These are phyloP conservation scores for Pelecanoides urinatrix DNA, from an alignment of 2,113 vertebrate species.

Conservation along the genomic window DNA sequence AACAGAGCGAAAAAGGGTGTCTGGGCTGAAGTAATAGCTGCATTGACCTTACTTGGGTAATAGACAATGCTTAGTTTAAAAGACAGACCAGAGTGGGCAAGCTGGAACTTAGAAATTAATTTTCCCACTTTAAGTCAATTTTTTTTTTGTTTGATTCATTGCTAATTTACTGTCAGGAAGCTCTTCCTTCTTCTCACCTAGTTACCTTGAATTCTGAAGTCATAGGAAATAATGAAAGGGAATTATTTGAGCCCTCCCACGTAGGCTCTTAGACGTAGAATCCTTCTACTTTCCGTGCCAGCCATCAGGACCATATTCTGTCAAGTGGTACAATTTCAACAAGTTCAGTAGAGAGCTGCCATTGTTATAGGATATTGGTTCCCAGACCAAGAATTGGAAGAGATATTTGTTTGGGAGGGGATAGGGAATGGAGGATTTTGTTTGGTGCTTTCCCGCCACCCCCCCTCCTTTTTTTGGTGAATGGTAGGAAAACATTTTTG, in stretches of 20 bases:
- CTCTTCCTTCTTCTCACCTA: background rate
- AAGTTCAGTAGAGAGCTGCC: background rate
- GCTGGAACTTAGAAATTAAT: background rate
- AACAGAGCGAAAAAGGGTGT: background rate
- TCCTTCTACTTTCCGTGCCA: background rate
- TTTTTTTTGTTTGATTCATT: background rate
- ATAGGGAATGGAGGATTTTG: background rate
- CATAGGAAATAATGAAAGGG: background rate
- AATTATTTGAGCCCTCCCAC: background rate
- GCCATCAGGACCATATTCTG: background rate
- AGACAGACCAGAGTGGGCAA: background rate
- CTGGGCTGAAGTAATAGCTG: background rate
- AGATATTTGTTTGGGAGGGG: background rate
- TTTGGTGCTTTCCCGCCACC: background rate
- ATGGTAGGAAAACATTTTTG: too few species aligned
- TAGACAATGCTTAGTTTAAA: background rate
- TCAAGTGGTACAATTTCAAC: background rate
- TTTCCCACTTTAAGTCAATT: background rate
- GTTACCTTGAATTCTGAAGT: background rate
- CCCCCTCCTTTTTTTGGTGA: background rate
- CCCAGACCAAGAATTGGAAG: background rate
- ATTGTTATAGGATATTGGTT: background rate
- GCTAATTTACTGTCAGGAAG: background rate
- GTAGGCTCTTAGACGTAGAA: accelerated
- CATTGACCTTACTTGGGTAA: background rate